Conservation (phyloP, 1,140 invertebrate genomes). For the Cylas formicarius region DNA sequence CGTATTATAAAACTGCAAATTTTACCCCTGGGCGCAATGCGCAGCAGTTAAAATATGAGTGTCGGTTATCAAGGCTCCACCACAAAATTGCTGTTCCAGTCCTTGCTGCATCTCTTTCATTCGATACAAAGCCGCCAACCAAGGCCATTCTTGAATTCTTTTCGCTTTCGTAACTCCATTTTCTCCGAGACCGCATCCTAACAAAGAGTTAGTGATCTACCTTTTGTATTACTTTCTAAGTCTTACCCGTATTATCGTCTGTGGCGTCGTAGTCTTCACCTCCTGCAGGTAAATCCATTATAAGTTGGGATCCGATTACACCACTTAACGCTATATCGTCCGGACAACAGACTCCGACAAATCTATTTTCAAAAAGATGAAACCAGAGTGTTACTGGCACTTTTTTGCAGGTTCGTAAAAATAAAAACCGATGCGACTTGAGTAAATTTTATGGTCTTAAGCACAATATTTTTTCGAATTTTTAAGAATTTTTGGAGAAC, state of each 20-base stretch:
- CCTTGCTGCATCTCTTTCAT: constrained; percentile 43
- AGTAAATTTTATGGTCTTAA: too few relatives aligned
- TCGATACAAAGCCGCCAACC: constrained; percentile 67
- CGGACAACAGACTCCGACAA: constrained; percentile 58
- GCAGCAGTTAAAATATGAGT: constrained; percentile 73
- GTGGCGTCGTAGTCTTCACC: constrained; percentile 42
- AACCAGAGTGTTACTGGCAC: constrained; percentile 11
- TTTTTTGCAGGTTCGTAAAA: too few relatives aligned
- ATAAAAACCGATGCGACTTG: too few relatives aligned
- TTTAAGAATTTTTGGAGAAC: too few relatives aligned
- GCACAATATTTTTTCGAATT: too few relatives aligned
- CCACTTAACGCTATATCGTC: constrained; percentile 42
- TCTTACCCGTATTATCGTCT: constrained; percentile 35
- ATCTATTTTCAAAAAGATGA: constrained; percentile 43
- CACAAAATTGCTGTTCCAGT: constrained; percentile 56
- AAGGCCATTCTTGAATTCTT: constrained; percentile 55
- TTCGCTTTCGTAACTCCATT: constrained; percentile 49
- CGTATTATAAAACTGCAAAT: neutral
- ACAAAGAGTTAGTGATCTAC: constrained; percentile 4
- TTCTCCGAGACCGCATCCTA: constrained; percentile 60
- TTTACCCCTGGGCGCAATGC: constrained; percentile 52
- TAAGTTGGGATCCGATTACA: constrained; percentile 38
- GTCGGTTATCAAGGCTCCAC: constrained; percentile 71
- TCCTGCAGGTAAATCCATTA: constrained; percentile 43
- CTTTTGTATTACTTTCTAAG: neutral